phyloP scores from a whole-genome alignment of 1,140 invertebrate genomes.

The Brachionus rubens region DNA sequence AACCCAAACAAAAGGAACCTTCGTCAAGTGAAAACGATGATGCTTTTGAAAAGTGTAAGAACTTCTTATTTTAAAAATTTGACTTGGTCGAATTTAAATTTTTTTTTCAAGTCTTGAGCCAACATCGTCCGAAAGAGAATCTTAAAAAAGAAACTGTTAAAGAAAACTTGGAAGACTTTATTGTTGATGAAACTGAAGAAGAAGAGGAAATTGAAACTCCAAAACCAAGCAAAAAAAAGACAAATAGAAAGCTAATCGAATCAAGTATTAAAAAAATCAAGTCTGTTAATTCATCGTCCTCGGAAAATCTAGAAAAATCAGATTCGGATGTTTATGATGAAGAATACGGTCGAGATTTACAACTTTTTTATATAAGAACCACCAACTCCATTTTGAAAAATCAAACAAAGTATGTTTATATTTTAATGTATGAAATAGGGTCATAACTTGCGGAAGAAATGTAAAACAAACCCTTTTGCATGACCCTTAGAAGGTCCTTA shows the following conservation, averaged over 20 bases:
- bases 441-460: no score
- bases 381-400: conserved; percentile 9
- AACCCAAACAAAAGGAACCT: not conserved
- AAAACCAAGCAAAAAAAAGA: not conserved
- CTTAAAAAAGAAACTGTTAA: not conserved
- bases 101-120: not conserved
- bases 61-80: no score
- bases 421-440: no score
- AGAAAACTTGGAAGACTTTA: conserved; percentile 10
- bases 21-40: conserved; percentile 41
- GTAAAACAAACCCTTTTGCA: no score
- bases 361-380: conserved; percentile 41
- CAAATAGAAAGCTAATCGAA: conserved; percentile 12
- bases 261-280: conserved; percentile 5
- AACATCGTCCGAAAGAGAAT: not conserved
- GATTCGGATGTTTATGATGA: conserved; percentile 35
- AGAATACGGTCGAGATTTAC: conserved; percentile 17
- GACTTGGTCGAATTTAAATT: not conserved
- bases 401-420: not conserved
- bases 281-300: not conserved
- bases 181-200: not conserved
- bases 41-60: conserved; percentile 25
- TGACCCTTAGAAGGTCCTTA: no score
- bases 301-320: conserved; percentile 15
- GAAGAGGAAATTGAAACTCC: conserved; percentile 1